phyloP scores from a whole-genome alignment of 2,797 vertebrate species.

The Podargus strigoides region DNA sequence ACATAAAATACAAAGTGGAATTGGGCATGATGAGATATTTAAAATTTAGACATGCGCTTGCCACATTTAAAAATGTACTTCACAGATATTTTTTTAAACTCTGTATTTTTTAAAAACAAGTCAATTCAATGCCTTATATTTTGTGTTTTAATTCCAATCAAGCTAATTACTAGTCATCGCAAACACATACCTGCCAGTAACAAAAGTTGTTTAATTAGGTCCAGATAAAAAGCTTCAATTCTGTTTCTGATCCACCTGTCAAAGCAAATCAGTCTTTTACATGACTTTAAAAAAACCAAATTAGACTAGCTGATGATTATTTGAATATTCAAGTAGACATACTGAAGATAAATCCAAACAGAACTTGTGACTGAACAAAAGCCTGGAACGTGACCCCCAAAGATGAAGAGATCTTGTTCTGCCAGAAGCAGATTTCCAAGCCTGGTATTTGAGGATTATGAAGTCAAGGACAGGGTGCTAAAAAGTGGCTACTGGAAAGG shows the following conservation, averaged over 20 bases:
- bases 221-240: conserved; percentile 84
- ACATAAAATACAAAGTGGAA: conserved; percentile 56
- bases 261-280: conserved; percentile 84
- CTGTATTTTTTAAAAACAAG: conserved; percentile 62
- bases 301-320: conserved; percentile 82
- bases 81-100: conserved; percentile 75
- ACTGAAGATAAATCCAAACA: conserved; percentile 75
- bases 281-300: conserved; percentile 77
- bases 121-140: conserved; percentile 75
- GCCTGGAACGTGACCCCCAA: conserved; percentile 72
- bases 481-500: conserved; percentile 39
- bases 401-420: conserved; percentile 69
- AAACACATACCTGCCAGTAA: conserved; percentile 81
- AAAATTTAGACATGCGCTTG: conserved; percentile 68
- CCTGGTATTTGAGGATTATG: conserved; percentile 25
- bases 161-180: conserved; percentile 81
- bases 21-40: conserved; percentile 65
- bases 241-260: conserved; percentile 83
- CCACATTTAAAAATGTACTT: conserved; percentile 65
- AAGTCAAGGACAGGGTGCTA: conserved; percentile 61
- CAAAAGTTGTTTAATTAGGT: conserved; percentile 82
- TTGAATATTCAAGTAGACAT: conserved; percentile 82
- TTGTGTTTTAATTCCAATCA: conserved; percentile 80
- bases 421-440: conserved; percentile 66
- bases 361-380: conserved; percentile 78